Conservation (phyloP, 2,797 vertebrate species). For the Mus spretus region DNA sequence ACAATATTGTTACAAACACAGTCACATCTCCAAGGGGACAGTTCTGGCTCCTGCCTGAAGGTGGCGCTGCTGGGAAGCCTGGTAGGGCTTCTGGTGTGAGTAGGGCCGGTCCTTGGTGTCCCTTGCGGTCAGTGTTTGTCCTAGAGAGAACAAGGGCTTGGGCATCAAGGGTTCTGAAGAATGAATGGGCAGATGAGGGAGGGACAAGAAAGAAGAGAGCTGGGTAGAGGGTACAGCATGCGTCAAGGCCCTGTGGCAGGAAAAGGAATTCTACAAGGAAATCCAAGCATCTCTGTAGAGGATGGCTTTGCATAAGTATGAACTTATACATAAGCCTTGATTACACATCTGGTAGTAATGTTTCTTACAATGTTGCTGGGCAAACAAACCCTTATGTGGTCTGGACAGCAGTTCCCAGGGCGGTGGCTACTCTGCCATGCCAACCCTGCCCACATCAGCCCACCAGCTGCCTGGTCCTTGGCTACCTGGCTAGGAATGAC, state of each 20-base stretch:
- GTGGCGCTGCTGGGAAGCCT: conserved; percentile 76
- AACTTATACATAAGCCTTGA: background rate
- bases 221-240: fast-evolving
- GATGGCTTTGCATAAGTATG: background rate
- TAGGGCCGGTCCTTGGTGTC: conserved; percentile 74
- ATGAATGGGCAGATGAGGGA: fast-evolving
- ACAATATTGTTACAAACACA: conserved; percentile 82
- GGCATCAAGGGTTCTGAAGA: conserved; percentile 24
- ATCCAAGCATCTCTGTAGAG: background rate
- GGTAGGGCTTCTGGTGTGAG: conserved; percentile 71
- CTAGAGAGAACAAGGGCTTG: conserved; percentile 80
- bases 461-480: background rate
- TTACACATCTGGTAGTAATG: background rate
- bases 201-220: background rate
- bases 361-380: background rate
- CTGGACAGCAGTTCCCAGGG: background rate
- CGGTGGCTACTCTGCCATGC: background rate
- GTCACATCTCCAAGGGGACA: conserved; percentile 85
- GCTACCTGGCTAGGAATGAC: background rate
- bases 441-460: background rate
- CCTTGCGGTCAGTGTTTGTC: conserved; percentile 89
- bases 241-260: background rate
- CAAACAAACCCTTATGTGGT: background rate
- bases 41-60: conserved; percentile 85
- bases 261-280: background rate